Evolutionary conservation across 2,797 vertebrate genomes (phyloP).

Genomic region (Poeciliopsis infans): DNA sequence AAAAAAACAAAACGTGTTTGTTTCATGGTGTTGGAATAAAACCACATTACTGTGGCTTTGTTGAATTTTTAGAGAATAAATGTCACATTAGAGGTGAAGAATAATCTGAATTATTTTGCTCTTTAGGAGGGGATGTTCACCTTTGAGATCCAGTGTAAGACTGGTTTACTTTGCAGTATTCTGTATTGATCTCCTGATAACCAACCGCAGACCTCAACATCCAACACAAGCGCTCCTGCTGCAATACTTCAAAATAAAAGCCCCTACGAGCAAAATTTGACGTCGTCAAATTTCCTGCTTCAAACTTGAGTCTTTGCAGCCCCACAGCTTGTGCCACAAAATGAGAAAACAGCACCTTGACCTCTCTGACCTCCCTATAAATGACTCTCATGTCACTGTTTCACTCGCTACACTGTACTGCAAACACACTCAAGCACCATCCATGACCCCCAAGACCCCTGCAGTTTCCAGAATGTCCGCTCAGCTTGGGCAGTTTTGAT

Average conservation of each 20-base stretch:
- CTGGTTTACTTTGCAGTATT: constrained; percentile 20
- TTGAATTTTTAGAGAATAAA: constrained; percentile 5
- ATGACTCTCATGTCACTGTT: constrained; percentile 54
- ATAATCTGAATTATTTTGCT: too few relatives aligned
- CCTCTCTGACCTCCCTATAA: constrained; percentile 49
- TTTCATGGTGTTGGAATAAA: neutral
- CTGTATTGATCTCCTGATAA: constrained; percentile 29
- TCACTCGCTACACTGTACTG: constrained; percentile 52
- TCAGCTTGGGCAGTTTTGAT: constrained; percentile 87
- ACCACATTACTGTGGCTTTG: neutral
- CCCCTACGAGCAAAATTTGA: neutral
- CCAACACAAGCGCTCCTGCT: constrained; percentile 34
- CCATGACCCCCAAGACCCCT: constrained; percentile 67
- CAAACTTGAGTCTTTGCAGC: constrained; percentile 45
- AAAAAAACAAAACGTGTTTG: neutral
- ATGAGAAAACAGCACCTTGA: constrained; percentile 42
- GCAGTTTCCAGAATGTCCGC: constrained; percentile 84
- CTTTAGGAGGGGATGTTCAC: neutral
- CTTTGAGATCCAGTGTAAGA: constrained; percentile 26
- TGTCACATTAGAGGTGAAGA: neutral
- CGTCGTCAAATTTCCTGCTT: constrained; percentile 14
- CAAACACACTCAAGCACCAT: constrained; percentile 55
- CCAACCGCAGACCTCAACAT: constrained; percentile 36
- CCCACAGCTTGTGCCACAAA: constrained; percentile 43
- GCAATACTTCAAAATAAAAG: constrained; percentile 27